Conservation (phyloP, 2,113 vertebrate species). For the Pungitius pungitius region DNA sequence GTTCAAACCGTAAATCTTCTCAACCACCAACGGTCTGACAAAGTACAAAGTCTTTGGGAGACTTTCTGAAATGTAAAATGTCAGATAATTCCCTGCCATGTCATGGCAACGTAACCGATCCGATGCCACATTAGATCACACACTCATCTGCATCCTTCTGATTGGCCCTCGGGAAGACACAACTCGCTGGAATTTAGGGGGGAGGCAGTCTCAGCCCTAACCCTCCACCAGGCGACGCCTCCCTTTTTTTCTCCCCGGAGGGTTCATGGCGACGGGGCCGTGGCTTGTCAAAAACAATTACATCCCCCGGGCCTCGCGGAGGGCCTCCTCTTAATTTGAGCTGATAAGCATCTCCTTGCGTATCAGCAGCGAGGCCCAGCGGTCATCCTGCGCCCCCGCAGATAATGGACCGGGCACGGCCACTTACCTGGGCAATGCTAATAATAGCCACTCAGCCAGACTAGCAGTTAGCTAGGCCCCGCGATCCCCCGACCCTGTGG, state of each 20-base stretch:
- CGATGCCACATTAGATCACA: constrained; percentile 30
- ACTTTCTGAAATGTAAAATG: constrained; percentile 11
- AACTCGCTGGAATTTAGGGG: constrained; percentile 26
- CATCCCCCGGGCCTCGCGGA: constrained; percentile 69
- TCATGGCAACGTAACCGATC: constrained; percentile 11
- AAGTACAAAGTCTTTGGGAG: not conserved
- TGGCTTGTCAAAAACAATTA: constrained; percentile 83
- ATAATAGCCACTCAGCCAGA: constrained; percentile 80
- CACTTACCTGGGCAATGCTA: constrained; percentile 79
- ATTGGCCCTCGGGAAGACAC: constrained; percentile 26
- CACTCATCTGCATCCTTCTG: constrained; percentile 20
- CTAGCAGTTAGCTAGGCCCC: constrained; percentile 77
- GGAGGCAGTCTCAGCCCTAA: constrained; percentile 9
- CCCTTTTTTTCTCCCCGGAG: constrained; percentile 67
- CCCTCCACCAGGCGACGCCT: constrained; percentile 44
- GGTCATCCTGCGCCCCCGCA: constrained; percentile 69
- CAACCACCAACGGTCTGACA: not conserved
- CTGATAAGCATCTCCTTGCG: constrained; percentile 84
- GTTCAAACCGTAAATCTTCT: not conserved
- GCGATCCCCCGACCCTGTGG: constrained; percentile 63
- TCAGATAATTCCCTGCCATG: not conserved
- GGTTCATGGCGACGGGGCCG: constrained; percentile 69
- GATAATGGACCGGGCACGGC: constrained; percentile 78
- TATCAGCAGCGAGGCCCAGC: constrained; percentile 78
- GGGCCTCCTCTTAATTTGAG: constrained; percentile 81